A percentile compares a stretch with the other conserved stretches of the same genome.
Evolutionary conservation across 2,797 vertebrate genomes (phyloP).

Genomic region (Tympanoctomys barrerae): DNA sequence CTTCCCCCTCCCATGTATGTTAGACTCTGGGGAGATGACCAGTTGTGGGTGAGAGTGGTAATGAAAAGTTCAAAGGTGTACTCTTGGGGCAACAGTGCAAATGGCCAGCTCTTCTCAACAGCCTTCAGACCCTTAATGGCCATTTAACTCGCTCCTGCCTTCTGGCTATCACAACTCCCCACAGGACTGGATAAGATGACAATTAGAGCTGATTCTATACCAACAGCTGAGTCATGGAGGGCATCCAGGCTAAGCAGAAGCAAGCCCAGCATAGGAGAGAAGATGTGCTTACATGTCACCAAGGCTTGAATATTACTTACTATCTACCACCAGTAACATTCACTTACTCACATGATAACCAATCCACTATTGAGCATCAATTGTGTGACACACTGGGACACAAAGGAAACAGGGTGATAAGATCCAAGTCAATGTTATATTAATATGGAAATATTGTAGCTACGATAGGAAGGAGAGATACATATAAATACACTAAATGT

Average conservation of each 20-base stretch:
- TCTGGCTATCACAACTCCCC: no score
- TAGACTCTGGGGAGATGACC: not conserved
- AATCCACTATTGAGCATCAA: not conserved
- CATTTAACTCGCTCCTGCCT: accelerated
- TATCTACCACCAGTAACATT: no score
- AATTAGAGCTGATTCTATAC: not conserved
- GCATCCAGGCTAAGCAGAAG: not conserved
- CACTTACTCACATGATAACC: not conserved
- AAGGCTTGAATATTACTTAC: not conserved
- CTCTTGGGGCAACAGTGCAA: not conserved
- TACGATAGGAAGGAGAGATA: not conserved
- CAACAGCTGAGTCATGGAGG: not conserved
- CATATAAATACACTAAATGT: not conserved
- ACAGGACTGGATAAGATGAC: not conserved
- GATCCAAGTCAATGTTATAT: no score
- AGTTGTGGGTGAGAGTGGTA: not conserved
- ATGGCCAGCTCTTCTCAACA: not conserved
- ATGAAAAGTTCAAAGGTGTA: not conserved
- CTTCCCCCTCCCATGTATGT: not conserved
- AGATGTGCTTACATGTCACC: not conserved
- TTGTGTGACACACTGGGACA: not conserved
- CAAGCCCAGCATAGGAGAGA: not conserved
- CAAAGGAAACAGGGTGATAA: not conserved
- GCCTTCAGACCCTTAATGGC: not conserved
- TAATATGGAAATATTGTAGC: not conserved